Base-by-base conservation (phyloP, 2,888 invertebrate species). In the Epirrhoe alternata region DNA sequence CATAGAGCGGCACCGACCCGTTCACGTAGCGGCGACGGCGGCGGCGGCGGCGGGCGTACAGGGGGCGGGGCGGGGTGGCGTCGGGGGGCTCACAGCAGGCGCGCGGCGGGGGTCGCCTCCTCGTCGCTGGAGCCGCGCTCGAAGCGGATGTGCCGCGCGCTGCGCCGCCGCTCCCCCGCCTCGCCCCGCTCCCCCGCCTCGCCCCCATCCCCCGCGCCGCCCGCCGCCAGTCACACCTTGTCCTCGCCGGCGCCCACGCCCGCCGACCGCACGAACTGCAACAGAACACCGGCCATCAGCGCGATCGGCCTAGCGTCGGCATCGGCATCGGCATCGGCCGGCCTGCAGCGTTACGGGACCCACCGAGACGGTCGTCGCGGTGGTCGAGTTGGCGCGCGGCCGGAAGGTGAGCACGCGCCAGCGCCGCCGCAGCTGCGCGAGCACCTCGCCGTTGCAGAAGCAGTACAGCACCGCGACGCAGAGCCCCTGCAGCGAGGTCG, bases 371-470 rank as follows among this genome's bases (percentile, higher is more conserved):
- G 97, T 97, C 77, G 97, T 97, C 58, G 96, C 97, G 71, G 97
- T 97, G 86, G 97, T 96, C 73, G 97, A 97, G 89, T 97, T 97
- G 72, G 97, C 96, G 69, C 97, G 94, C 66, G 97, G 96, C 59
- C 97, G 94, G 85, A 97, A 96, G 78, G 95, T 96, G 56, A 96
- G 95, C 95, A 96, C 97, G 86, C 96, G 95, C 97, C 97, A 97
- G 86, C 96, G 96, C 69, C 97, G 94, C 79, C 97, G 96, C 82
- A 97, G 95, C 89, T 97, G 97, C 70, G 97, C 96, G 78, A 97
- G 95, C 89, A 98, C 98, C 95, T 98, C 98, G 74, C 98, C 98
- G 86, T 98, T 98, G 94, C 97, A 97, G 94, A 98, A 98, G 87
- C 98, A 98, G 92, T 97, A 98, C 58, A 98, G 95, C 70, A 97